Evolutionary conservation across 2,113 vertebrate genomes (phyloP), one percentile per base, ranked within the genome.

Genomic region (Alosa alosa): DNA sequence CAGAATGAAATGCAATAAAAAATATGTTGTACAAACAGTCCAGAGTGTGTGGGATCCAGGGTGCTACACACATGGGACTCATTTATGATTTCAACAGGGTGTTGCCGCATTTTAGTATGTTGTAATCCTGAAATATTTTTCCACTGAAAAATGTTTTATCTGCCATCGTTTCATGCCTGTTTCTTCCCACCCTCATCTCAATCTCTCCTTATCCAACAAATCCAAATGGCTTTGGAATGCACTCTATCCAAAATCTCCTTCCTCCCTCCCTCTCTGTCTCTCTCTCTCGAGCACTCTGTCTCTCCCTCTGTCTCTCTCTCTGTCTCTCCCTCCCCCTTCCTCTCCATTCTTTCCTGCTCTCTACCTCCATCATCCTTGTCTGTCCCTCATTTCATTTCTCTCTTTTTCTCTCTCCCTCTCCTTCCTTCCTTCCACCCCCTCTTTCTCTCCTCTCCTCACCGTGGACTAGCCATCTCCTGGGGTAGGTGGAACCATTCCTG

Each of bases 401-500:
- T 31, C 31, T 31, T 31, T 31, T 31, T 31, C 31, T 31, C 31
- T 25, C 10, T 3, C 25, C 10, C 64, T 68, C 25, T 68, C n/a
- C 6, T 31, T 31, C 9, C 64, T 25, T 9, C 7, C 6, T 25
- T 68, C 0, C 39, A 17, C 11, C 6, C n/a, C 46, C 7, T 25
- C 20, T 46, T 17, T 10, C 15, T 18, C 22, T 84, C 5, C 1
- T 39, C 45, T 13, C 64, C 92, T 97, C 91, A 99, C 98, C 98
- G 97, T 86, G 98, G 98, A 92, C 98, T 99, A 88, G 96, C 97
- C 94, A 99, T 97, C 0, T 99, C 98, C 60, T 98, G 96, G 0
- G 98, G 97, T 64, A 97, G 96, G 89, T 99, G 98, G 93, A 99
- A 99, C 96, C 97, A 98, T 87, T 99, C 98, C 92, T 99, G 97